phyloP scores from a whole-genome alignment of 2,797 vertebrate species.

The Phoeniculus purpureus region DNA sequence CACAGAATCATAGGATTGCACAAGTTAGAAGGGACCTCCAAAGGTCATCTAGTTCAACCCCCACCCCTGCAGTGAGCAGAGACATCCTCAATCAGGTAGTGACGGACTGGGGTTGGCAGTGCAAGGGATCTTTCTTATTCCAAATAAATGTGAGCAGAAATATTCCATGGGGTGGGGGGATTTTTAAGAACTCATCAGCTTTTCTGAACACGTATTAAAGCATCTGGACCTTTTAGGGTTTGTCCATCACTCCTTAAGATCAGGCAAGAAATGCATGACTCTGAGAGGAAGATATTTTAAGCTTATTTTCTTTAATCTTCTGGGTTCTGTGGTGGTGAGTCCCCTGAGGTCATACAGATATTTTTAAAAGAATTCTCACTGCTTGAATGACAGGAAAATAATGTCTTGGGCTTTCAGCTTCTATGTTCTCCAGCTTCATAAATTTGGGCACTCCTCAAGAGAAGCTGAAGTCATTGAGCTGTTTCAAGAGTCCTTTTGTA shows the following conservation, averaged over 20 bases:
- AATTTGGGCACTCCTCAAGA: constrained; percentile 2
- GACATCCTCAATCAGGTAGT: background rate
- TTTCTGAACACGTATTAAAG: background rate
- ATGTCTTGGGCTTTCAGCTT: background rate
- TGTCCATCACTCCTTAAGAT: constrained; percentile 9
- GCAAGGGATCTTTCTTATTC: background rate
- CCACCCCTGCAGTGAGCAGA: too few relatives aligned
- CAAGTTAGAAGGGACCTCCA: too few relatives aligned
- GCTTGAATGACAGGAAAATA: constrained; percentile 49
- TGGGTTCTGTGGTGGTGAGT: constrained; percentile 46
- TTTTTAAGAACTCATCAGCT: constrained; percentile 2
- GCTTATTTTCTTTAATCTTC: constrained; percentile 68
- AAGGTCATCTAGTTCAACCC: too few relatives aligned
- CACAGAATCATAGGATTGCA: too few relatives aligned
- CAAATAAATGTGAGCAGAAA: background rate
- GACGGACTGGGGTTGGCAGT: background rate
- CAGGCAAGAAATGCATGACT: constrained; percentile 49
- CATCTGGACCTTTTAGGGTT: constrained; percentile 45
- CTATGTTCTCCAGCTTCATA: constrained; percentile 20
- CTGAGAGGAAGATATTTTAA: constrained; percentile 62
- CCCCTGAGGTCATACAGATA: constrained; percentile 49
- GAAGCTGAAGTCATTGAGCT: background rate
- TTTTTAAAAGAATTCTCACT: constrained; percentile 57
- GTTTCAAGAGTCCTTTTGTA: constrained; percentile 27
- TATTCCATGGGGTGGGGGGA: background rate